Evolutionary conservation across 2,888 invertebrate species (phyloP).

Genomic region (Hirtodrosophila confusa): DNA sequence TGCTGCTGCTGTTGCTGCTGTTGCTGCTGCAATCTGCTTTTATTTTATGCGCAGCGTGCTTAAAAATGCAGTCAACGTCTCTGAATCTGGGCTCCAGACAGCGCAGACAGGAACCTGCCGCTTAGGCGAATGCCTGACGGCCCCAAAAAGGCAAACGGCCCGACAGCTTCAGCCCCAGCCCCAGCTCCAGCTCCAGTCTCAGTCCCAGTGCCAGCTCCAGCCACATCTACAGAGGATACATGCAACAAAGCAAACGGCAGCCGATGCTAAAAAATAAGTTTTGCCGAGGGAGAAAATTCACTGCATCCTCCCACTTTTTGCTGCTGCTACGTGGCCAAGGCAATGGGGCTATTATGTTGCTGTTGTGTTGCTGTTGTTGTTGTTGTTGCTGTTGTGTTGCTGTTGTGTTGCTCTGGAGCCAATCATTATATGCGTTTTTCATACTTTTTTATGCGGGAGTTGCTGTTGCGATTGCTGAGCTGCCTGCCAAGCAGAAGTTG

Average conservation of each 20-base stretch:
- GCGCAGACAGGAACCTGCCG: conserved; percentile 75
- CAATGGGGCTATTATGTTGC: conserved; percentile 64
- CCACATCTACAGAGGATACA: conserved; percentile 30
- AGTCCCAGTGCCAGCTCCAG: conserved; percentile 35
- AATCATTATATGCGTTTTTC: conserved; percentile 79
- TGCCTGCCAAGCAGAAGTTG: conserved; percentile 41
- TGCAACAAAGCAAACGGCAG: conserved; percentile 43
- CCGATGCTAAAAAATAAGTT: conserved; percentile 56
- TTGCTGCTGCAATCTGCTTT: conserved; percentile 72
- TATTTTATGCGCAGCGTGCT: conserved; percentile 78
- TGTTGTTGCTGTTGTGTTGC: conserved; percentile 46
- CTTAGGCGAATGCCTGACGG: conserved; percentile 77
- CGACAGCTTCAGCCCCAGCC: conserved; percentile 55
- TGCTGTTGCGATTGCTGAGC: conserved; percentile 49
- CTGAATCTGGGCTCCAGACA: conserved; percentile 59
- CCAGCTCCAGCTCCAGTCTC: conserved; percentile 46
- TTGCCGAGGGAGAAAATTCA: conserved; percentile 74
- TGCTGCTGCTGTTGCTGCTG: conserved; percentile 11
- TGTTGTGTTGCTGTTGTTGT: conserved; percentile 35
- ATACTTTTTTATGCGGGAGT: conserved; percentile 77
- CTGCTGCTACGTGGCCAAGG: conserved; percentile 53
- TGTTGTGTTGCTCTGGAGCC: conserved; percentile 53
- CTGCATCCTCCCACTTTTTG: conserved; percentile 83
- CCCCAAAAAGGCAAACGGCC: conserved; percentile 78
- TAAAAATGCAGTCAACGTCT: conserved; percentile 79